Evolutionary conservation across 2,113 vertebrate species (phyloP).

Genomic region (Corythaixoides concolor): DNA sequence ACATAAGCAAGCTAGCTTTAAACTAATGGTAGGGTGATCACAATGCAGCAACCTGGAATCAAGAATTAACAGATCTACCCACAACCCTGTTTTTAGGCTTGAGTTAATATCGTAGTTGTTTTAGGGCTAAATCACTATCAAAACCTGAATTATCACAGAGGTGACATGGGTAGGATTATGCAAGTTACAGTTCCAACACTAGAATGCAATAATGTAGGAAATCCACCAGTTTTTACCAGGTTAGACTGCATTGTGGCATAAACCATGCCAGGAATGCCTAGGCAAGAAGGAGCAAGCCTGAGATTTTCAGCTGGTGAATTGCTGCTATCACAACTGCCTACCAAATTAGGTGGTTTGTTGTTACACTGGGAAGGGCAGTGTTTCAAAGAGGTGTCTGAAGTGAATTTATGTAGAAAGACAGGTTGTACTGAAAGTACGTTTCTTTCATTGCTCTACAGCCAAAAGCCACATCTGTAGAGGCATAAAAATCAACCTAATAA

Average conservation of each 20-base stretch:
- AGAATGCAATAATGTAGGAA: neutral
- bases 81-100: neutral
- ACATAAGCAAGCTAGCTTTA: neutral
- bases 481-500: constrained; percentile 36
- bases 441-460: neutral
- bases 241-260: neutral
- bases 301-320: neutral
- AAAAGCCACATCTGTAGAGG: constrained; percentile 20
- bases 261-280: neutral
- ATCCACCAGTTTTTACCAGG: neutral
- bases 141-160: neutral
- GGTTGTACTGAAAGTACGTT: neutral
- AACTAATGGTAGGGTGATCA: neutral
- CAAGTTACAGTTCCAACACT: neutral
- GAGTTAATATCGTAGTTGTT: neutral
- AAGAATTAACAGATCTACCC: neutral
- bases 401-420: constrained; percentile 2
- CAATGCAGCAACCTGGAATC: neutral
- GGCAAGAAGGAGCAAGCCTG: neutral
- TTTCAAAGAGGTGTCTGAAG: constrained; percentile 1
- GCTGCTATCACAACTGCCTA: neutral
- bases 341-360: neutral
- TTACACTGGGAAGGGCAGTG: neutral
- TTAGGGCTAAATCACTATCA: neutral
- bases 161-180: neutral